These are phyloP conservation scores for Plagodis pulveraria DNA, from an alignment of 2,888 invertebrate genomes.

Conservation along the genomic window DNA sequence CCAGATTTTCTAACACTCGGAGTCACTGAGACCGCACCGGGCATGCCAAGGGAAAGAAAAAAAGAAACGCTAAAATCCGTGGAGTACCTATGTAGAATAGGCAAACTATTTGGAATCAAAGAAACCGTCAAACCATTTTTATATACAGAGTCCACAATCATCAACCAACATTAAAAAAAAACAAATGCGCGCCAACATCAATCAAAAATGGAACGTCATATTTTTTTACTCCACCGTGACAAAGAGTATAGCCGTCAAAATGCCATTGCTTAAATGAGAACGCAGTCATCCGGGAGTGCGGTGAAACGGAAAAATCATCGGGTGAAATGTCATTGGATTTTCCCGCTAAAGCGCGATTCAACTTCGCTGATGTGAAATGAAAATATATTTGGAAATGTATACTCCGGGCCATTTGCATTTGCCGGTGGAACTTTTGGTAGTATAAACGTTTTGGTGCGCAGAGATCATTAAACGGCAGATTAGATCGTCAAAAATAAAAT, in stretches of 20 bases:
- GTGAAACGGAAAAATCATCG: conserved; percentile 81
- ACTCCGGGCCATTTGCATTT: background rate
- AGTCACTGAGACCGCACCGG: no score
- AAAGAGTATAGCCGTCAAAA: conserved; percentile 75
- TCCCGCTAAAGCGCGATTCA: conserved; percentile 48
- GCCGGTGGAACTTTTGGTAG: no score
- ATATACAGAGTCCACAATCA: background rate
- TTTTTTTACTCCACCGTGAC: conserved; percentile 63
- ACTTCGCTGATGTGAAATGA: conserved; percentile 28
- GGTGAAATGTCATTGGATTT: conserved; percentile 70
- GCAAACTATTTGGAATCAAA: background rate
- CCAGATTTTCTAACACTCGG: no score
- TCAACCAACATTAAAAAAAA: conserved; percentile 33
- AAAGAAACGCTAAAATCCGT: no score
- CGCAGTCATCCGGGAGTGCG: conserved; percentile 78
- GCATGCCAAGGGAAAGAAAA: no score
- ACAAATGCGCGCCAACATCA: conserved; percentile 61
- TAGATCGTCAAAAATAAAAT: no score
- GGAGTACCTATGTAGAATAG: no score
- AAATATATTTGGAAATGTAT: conserved; percentile 25
- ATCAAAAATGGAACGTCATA: conserved; percentile 74
- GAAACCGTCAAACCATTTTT: background rate
- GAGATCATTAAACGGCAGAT: no score
- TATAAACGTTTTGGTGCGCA: no score
- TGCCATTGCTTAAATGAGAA: conserved; percentile 83